Percentiles rank a stretch among this genome's conserved stretches.
Evolutionary conservation across 2,797 vertebrate genomes (phyloP).

Genomic region (Pseudomugil tenellus): DNA sequence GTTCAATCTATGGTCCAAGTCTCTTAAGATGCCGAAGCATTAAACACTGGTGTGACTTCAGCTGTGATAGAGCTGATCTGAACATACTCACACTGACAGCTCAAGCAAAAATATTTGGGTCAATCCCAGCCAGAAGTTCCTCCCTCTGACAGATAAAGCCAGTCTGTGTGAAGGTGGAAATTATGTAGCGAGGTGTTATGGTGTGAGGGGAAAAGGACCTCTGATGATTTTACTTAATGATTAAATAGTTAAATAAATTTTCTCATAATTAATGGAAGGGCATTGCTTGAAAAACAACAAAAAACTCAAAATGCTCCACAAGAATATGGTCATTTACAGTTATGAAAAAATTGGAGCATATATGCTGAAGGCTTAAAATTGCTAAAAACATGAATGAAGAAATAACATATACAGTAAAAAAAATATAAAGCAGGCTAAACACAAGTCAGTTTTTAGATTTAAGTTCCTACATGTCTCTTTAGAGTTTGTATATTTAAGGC

Average conservation of each 20-base stretch:
- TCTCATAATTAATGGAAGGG: background rate
- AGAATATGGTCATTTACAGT: background rate
- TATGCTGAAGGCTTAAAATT: background rate
- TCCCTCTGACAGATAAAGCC: background rate
- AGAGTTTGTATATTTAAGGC: constrained; percentile 10
- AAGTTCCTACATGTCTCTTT: constrained; percentile 24
- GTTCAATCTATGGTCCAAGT: background rate
- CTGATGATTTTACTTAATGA: background rate
- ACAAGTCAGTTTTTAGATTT: background rate
- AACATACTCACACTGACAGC: background rate
- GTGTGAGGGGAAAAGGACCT: background rate
- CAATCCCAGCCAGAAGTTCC: constrained; percentile 1
- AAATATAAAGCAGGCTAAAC: background rate
- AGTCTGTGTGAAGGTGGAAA: background rate
- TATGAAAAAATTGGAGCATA: background rate
- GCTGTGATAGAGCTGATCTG: background rate
- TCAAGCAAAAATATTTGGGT: background rate
- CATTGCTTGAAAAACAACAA: too few species aligned
- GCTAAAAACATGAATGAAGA: background rate
- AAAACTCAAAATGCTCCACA: too few species aligned
- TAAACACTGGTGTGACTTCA: too few species aligned
- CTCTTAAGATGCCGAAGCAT: background rate
- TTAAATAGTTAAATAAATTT: background rate
- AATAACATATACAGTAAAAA: background rate
- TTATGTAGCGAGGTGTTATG: too few species aligned